Evolutionary conservation across 2,888 invertebrate species (phyloP), one percentile per base, ranked within the genome.

Genomic region (Callyntrura sp.): DNA sequence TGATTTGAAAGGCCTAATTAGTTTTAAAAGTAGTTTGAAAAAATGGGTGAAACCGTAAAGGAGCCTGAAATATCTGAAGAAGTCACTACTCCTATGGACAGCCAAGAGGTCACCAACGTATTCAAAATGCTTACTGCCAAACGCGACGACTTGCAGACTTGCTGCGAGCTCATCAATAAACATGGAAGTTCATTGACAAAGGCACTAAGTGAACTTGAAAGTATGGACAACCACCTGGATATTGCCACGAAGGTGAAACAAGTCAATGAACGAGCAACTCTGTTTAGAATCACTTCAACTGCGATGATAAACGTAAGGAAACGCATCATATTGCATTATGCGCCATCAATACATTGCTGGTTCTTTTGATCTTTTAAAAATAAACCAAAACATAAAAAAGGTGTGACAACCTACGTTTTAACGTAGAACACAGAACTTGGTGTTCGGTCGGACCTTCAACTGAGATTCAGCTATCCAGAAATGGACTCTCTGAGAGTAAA

Each of bases 251-350:
- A 97, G 94, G 96, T 97, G 85, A 98, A 98, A 95, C 97, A 98
- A 93, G 97, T 98, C 88, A 97, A 97, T 90, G 99, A 99, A 94
- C 95, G 98, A 91, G 98, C 98, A 4, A 98, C 98, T 14, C 96
- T 99, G n/a, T 99, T 99, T 95, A 96, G 98, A 94, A 98, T 99
- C 94, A 98, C 99, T 23, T 98, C 98, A 92, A 98, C 97, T 95
- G 98, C 98, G 84, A 99, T 99, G 98, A 98, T 99, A 94, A 98
- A 98, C 95, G 99, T 97, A 95, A 96, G 96, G 95, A 68, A 57
- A 35, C 6, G 35, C 35, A n/a, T n/a, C n/a, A n/a, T n/a, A n/a
- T n/a, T n/a, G n/a, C n/a, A n/a, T n/a, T n/a, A n/a, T n/a, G n/a
- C n/a, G n/a, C n/a, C n/a, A n/a, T n/a, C n/a, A n/a, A n/a, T n/a